Evolutionary conservation across 2,797 vertebrate species (phyloP), one percentile per base, ranked within the genome.

Genomic region (Crossoptilon crossoptilon): DNA sequence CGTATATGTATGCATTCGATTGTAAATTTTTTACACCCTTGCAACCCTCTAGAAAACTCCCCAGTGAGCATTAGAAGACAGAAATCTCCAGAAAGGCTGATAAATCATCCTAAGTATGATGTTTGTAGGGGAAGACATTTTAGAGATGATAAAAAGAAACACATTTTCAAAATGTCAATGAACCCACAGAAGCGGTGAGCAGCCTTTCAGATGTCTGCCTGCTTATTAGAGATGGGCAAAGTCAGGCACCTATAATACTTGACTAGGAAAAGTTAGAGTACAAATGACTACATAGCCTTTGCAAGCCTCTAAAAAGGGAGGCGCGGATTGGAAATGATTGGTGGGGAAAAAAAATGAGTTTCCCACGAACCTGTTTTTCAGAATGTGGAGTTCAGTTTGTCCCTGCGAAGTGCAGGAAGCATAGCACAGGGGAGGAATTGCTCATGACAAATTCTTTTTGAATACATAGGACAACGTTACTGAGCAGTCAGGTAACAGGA

Each of bases 91-190:
- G 87, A 71, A 93, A 82, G 89, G 60, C 77, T 74, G 70, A 90
- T 96, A 92, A 86, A 92, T 95, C 92, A 81, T 83, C 70, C 44
- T 39, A 92, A 92, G 87, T 81, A 53, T 81, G 93, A 85, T 95
- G 92, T 84, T 94, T 86, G 76, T 48, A 91, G 70, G 91, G 59
- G 35, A 93, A 91, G 92, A 68, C 87, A 91, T 96, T 93, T 86
- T 88, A 49, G 67, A 93, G 76, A 93, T 74, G 88, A 81, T 81
- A 94, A 91, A 95, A 96, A 69, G 70, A n/a, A 78, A 73, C 76
- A 80, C 88, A 94, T 93, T 95, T 94, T 93, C 91, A 90, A 96
- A 96, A 96, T 93, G 94, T 95, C 93, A 96, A 92, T 95, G 96
- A 93, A 96, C 87, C 95, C 73, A 59, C 80, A 78, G 91, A 90